Percentiles rank a stretch among this genome's conserved stretches.
These are phyloP conservation scores for Craterocephalus amniculus DNA, from an alignment of 2,797 vertebrate genomes.

Conservation along the genomic window DNA sequence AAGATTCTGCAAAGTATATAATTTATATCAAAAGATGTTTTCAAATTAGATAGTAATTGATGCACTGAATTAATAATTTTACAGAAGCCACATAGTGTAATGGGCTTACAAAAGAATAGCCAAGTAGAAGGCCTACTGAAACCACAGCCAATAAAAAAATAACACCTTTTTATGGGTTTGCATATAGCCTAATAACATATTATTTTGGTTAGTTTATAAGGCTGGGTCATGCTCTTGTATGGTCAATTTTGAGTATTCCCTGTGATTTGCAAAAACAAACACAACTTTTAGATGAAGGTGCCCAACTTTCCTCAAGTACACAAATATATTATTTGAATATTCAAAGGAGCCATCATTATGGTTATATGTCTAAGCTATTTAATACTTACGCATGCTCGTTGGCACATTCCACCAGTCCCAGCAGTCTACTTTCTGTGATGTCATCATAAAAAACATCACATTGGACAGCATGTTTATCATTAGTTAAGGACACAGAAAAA, in stretches of 20 bases:
- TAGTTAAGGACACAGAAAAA: conserved; percentile 78
- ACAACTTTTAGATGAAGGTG: not conserved
- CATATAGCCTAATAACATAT: not conserved
- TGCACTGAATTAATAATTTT: not conserved
- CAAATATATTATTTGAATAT: not conserved
- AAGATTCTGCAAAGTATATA: conserved; percentile 84
- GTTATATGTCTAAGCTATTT: not conserved
- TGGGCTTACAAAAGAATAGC: not conserved
- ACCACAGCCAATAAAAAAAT: not conserved
- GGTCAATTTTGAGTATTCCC: not conserved
- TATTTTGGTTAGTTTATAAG: not conserved
- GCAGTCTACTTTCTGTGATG: conserved; percentile 86
- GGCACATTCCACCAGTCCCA: conserved; percentile 87
- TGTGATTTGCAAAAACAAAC: not conserved
- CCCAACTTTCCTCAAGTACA: not conserved
- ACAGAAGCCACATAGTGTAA: not conserved
- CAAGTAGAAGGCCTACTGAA: not conserved
- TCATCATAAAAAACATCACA: conserved; percentile 79
- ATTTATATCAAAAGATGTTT: not conserved
- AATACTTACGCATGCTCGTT: conserved; percentile 84
- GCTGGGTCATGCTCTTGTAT: not conserved
- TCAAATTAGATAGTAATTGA: not conserved
- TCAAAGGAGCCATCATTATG: not conserved
- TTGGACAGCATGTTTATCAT: conserved; percentile 85
- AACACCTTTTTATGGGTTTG: not conserved